Base-by-base conservation (phyloP, 1,140 invertebrate genomes). In the Plutomurus gul region DNA sequence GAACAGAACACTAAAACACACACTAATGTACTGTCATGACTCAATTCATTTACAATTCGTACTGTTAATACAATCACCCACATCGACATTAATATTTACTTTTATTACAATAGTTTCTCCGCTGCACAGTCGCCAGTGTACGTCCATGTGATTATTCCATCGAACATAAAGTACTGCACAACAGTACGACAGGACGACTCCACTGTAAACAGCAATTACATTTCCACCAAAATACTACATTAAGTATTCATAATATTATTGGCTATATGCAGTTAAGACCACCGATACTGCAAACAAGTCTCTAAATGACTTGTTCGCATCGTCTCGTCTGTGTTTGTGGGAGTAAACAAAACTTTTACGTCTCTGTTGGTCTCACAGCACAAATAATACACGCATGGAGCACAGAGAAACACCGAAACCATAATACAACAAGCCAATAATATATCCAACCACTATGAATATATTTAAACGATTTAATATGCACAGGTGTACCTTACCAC, bases 401-500 rank as follows among this genome's bases (percentile, higher is more conserved):
- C 22, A 56, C 18, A 20, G 27, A 56, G 18, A 30, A 2, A 36
- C 30, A 65, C 10, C 25, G n/a, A 65, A 65, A 36, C 22, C 56
- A 65, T 33, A 65, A 33, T 27, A 25, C 30, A 65, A 65, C 56
- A 65, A 65, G 18, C 56, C 56, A 65, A 65, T 33, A 65, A 65
- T 16, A n/a, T 30, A 33, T 30, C 13, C 56, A 65, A 65, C 56
- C 56, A 65, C 56, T 30, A 65, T 65, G 27, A 33, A 65, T 65
- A 65, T 27, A 65, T 65, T 65, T 65, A 65, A 65, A 36, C 56
- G n/a, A 36, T 65, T 65, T 30, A 65, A 65, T 65, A 65, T 65
- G 56, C 56, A 65, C 56, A 65, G 56, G 56, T 65, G 56, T 30
- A 65, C 36, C 56, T 65, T 30, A 65, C 56, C 56, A 36, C 25